phyloP scores from a whole-genome alignment of 2,888 invertebrate species.

The Dione juno region DNA sequence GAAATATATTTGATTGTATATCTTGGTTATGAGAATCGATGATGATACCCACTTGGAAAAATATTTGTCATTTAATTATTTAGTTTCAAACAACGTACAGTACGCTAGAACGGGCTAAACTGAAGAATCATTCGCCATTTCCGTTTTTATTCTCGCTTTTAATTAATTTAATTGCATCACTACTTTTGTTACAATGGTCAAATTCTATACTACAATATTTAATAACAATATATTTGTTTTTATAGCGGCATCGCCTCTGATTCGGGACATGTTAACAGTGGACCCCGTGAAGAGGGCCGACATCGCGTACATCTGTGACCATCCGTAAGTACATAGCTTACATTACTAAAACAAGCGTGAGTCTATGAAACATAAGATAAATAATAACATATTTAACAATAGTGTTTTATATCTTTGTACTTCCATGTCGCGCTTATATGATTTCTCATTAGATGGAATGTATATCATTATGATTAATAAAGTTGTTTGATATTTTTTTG shows the following conservation, averaged over 20 bases:
- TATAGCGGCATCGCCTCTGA: conserved; percentile 95
- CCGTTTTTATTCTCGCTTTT: too few relatives aligned
- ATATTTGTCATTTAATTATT: too few relatives aligned
- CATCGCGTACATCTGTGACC: conserved; percentile 96
- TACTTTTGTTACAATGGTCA: too few relatives aligned
- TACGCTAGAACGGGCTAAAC: too few relatives aligned
- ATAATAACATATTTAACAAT: background rate
- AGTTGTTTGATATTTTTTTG: too few relatives aligned
- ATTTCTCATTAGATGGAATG: background rate
- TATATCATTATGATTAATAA: background rate
- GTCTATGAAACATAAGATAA: background rate
- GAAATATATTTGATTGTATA: background rate
- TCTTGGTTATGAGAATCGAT: background rate
- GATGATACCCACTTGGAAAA: too few relatives aligned
- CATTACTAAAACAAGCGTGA: background rate
- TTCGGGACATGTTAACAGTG: conserved; percentile 96
- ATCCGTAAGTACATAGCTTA: conserved; percentile 85
- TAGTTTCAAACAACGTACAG: too few relatives aligned
- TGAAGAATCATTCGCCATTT: too few relatives aligned
- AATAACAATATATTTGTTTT: conserved; percentile 43
- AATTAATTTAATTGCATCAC: too few relatives aligned
- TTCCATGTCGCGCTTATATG: background rate
- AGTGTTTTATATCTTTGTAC: background rate
- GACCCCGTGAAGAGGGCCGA: conserved; percentile 94
- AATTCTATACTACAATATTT: too few relatives aligned